Evolutionary conservation across 2,888 invertebrate genomes (phyloP).

Genomic region (Hydriomena furcata): DNA sequence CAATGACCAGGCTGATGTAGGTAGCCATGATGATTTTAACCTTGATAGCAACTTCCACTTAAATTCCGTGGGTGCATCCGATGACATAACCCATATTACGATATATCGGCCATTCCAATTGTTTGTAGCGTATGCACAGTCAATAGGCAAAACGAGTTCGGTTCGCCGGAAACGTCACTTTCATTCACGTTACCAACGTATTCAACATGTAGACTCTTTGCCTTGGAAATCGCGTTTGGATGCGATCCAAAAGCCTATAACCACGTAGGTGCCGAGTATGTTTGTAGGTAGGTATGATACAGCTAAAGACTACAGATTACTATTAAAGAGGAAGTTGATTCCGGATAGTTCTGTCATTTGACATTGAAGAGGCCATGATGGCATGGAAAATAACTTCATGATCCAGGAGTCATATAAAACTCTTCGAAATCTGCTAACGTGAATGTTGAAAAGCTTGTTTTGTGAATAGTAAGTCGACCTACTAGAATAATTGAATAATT

Average conservation of each 20-base stretch:
- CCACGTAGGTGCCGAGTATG: not conserved
- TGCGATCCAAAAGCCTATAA: constrained; percentile 15
- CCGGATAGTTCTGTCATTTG: constrained; percentile 10
- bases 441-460: too few species aligned
- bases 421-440: too few species aligned
- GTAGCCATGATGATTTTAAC: not conserved
- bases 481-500: too few species aligned
- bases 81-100: constrained; percentile 16
- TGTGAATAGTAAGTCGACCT: too few species aligned
- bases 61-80: constrained; percentile 14
- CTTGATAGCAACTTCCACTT: not conserved
- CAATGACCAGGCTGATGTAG: not conserved
- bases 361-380: not conserved
- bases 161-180: constrained; percentile 24
- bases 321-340: constrained; percentile 5
- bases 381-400: not conserved
- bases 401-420: not conserved
- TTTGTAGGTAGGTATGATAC: too few species aligned
- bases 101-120: constrained; percentile 19
- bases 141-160: constrained; percentile 25
- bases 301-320: not conserved
- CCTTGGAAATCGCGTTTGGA: constrained; percentile 25
- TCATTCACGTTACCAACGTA: constrained; percentile 25
- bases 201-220: constrained; percentile 16
- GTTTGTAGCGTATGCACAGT: constrained; percentile 3